Base-by-base conservation (phyloP, 1,140 invertebrate genomes). In the Nebria ingens region DNA sequence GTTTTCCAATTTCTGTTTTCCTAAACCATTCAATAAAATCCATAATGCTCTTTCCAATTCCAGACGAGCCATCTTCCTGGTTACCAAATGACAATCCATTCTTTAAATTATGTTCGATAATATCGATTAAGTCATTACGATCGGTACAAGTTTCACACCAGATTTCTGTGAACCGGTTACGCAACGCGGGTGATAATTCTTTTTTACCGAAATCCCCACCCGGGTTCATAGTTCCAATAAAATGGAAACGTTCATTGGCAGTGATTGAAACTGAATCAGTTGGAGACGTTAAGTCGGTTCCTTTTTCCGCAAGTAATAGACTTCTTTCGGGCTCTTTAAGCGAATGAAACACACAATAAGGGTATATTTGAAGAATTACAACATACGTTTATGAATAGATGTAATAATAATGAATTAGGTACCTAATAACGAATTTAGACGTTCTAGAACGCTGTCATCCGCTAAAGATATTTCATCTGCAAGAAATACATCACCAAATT, bases 191-290 rank as follows among this genome's bases (percentile, higher is more conserved):
- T 0, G 97, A 99, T 9, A 99, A 74, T 79, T 99, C 97, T 74
- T 99, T 99, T 69, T 99, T 99, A 0, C 97, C 97, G 74, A 92
- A 99, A 79, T 99, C 97, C 9, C 97, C 97, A 15, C 95, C 95
- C 19, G 97, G 97, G 78, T 99, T 99, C 97, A 99, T 99, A 0
- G 97, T 99, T 4, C 93, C 93, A 54, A 99, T 81, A 63, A 99
- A 91, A 58, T 91, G 82, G 69, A 99, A 99, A 11, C 82, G 78
- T 12, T 81, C 63, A 57, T 83, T 65, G 0, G 97, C 96, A 22
- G 76, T 73, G 25, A 93, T 80, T 1, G 86, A 70, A 63, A 81
- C 79, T 1, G 76, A 72, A 59, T 71, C 72, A 1, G 68, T 56
- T 15, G 59, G 56, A 57, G 66, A 64, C 21, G 63, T 64, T 52